Base-by-base conservation (phyloP, 2,797 vertebrate genomes). In the Sebastes cheni region DNA sequence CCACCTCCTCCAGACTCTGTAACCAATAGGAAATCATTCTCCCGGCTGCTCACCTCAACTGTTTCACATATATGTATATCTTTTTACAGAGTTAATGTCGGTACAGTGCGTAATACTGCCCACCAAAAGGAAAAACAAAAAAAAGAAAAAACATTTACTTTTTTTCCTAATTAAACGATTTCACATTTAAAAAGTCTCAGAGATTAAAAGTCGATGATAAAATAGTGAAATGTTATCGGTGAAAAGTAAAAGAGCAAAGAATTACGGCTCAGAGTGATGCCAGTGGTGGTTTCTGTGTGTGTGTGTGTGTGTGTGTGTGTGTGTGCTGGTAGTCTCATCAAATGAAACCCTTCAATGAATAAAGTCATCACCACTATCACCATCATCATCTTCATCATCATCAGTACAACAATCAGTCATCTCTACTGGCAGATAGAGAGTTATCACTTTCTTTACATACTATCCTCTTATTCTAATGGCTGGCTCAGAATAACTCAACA, bases 21-120 rank as follows among this genome's bases (percentile, higher is more conserved):
- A 14, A 76, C 87, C 80, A 6, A 62, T 25, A 79, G 86, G 71
- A 80, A 80, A 72, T 76, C 78, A 75, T 85, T 74, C 76, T 87
- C 79, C 72, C 55, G 75, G 86, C 88, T 67, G 83, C 90, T 91
- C 85, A 85, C 87, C 85, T 89, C 84, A 70, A 88, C 86, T 77
- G 88, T 91, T 94, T 91, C 89, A 95, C 94, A 94, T 94, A 93
- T 92, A 93, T 93, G 91, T 93, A 90, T 93, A 92, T 91, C 78
- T 95, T 93, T 95, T 85, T 95, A 95, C 94, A 93, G 89, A 89
- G 80, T 84, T 81, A 60, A 87, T 82, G 86, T 85, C 90, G 92
- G 88, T 91, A 86, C 94, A 94, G 92, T 88, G 89, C 68, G 84
- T 91, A 80, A 80, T 78, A 93, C 92, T 91, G 91, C 64, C 83